A percentile compares a stretch with the other conserved stretches of the same genome.
phyloP scores from a whole-genome alignment of 2,797 vertebrate genomes.

The Sarcophilus harrisii region DNA sequence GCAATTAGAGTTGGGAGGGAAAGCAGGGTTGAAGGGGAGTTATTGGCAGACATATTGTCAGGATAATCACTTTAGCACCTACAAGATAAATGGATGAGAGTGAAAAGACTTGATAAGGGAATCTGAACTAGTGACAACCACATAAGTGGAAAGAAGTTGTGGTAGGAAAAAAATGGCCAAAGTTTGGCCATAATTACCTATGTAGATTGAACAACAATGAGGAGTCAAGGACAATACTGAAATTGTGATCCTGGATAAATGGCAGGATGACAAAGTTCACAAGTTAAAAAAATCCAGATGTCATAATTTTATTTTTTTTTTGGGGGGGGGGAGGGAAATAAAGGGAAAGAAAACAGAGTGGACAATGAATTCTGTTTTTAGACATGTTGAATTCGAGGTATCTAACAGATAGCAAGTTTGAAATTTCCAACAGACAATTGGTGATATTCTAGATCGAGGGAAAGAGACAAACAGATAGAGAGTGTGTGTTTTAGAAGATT shows the following conservation, averaged over 20 bases:
- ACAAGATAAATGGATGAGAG: not conserved
- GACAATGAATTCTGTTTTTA: not conserved
- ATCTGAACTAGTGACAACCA: not conserved
- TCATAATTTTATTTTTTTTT: not conserved
- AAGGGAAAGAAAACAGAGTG: too few relatives aligned
- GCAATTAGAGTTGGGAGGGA: not conserved
- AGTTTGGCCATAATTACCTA: not conserved
- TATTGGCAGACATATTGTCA: not conserved
- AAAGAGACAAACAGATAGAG: not conserved
- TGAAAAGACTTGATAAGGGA: not conserved
- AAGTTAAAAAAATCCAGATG: not conserved
- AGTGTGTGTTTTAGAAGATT: not conserved
- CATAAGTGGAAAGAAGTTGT: not conserved
- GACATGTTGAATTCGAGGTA: not conserved
- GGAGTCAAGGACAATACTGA: not conserved
- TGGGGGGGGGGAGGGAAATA: fast-evolving
- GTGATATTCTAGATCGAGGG: not conserved
- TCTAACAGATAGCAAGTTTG: not conserved
- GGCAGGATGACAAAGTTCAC: not conserved
- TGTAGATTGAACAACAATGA: not conserved
- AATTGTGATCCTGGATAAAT: not conserved
- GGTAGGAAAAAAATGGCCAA: not conserved
- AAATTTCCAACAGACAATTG: not conserved
- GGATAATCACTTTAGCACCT: not conserved
- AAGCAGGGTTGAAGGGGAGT: not conserved